phyloP scores from a whole-genome alignment of 2,797 vertebrate species.

The Acipenser ruthenus region DNA sequence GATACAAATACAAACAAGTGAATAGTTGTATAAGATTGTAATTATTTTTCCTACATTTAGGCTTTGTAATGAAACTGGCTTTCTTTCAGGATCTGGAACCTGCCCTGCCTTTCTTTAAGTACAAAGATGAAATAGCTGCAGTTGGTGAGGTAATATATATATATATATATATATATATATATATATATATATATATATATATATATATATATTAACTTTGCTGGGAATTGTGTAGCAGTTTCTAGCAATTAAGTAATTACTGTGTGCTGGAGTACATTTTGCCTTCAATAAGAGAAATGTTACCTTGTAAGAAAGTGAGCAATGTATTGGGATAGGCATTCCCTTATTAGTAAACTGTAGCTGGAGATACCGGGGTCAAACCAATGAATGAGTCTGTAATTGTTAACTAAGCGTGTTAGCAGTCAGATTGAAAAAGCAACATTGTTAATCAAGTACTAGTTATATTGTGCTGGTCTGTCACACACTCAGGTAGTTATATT shows the following conservation, averaged over 20 bases:
- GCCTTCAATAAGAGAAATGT: neutral
- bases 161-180: neutral
- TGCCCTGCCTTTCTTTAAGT: slow-evolving; percentile 35
- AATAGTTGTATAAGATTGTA: neutral
- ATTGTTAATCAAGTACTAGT: too few relatives aligned
- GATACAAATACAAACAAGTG: slow-evolving; percentile 3
- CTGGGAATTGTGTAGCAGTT: neutral
- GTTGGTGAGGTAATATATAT: slow-evolving; percentile 33
- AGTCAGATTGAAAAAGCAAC: too few relatives aligned
- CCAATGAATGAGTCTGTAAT: too few relatives aligned
- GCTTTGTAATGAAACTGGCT: neutral
- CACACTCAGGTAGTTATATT: too few relatives aligned
- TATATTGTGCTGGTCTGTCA: too few relatives aligned
- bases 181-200: neutral
- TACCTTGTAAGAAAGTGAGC: neutral
- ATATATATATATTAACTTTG: too few relatives aligned
- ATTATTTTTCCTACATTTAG: too few relatives aligned
- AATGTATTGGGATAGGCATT: neutral
- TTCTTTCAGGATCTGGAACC: slow-evolving; percentile 44
- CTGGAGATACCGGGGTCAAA: too few relatives aligned
- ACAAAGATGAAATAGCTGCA: slow-evolving; percentile 37
- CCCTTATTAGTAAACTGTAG: too few relatives aligned
- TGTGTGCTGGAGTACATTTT: neutral
- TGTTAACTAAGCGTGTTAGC: too few relatives aligned
- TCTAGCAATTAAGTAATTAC: neutral